Evolutionary conservation across 37 sponge, comb jelly and placozoan genomes (phyloP).

Genomic region (Aplysina aerophoba): DNA sequence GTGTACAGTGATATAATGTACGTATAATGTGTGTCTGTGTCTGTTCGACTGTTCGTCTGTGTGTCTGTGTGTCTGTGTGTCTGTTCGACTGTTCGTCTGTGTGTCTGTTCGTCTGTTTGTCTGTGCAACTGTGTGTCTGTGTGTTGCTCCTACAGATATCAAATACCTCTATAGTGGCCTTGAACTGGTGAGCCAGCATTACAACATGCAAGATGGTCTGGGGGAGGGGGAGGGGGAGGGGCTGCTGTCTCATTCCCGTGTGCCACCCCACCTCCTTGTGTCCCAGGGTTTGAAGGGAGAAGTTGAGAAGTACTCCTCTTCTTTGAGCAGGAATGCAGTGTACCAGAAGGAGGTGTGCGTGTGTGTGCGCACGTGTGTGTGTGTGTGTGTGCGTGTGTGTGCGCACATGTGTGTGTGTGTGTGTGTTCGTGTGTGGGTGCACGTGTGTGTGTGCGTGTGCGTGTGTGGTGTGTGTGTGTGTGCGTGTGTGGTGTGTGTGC

Average conservation of each 20-base stretch:
- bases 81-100: too few species aligned
- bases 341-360: slow-evolving; percentile 77
- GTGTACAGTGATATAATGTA: too few species aligned
- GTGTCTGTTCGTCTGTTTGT: too few species aligned
- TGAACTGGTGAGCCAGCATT: slow-evolving; percentile 50
- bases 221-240: neutral
- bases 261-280: neutral
- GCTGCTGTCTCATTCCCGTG: neutral
- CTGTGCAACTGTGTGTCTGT: neutral
- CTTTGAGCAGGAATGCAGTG: slow-evolving; percentile 81
- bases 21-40: too few species aligned
- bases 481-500: slow-evolving; percentile 5
- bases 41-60: too few species aligned
- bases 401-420: neutral
- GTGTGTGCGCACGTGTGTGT: neutral
- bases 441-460: neutral
- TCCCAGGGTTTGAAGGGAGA: slow-evolving; percentile 80
- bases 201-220: too few species aligned
- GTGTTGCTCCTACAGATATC: slow-evolving; percentile 61
- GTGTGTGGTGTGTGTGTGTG: neutral
- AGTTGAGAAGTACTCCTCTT: slow-evolving; percentile 82
- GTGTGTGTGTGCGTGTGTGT: neutral
- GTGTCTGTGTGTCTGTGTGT: too few species aligned
- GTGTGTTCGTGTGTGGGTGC: neutral
- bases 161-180: slow-evolving; percentile 88